A percentile compares a stretch with the other conserved stretches of the same genome.
phyloP scores from a whole-genome alignment of 2,888 invertebrate genomes.

The Xestobium rufovillosum region DNA sequence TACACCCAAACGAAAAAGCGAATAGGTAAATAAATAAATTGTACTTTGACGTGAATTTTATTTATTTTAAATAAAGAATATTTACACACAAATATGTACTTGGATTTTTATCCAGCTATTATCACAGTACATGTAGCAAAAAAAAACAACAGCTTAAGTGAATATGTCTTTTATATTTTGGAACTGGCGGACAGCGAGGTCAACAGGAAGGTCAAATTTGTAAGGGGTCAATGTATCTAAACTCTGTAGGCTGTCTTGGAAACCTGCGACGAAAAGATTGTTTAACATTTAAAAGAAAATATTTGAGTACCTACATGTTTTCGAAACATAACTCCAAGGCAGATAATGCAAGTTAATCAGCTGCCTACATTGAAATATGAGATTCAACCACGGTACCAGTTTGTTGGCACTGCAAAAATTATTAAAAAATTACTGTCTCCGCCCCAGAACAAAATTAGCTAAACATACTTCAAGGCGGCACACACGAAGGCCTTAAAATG shows the following conservation, averaged over 20 bases:
- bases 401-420: slow-evolving; percentile 70
- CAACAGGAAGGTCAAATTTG: slow-evolving; percentile 91
- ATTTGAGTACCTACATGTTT: slow-evolving; percentile 59
- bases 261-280: slow-evolving; percentile 55
- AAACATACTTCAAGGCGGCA: slow-evolving; percentile 84
- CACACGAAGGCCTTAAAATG: slow-evolving; percentile 98
- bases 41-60: too few relatives aligned
- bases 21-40: too few relatives aligned
- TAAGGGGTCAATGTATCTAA: slow-evolving; percentile 78
- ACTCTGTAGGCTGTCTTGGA: slow-evolving; percentile 89
- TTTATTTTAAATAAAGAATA: too few relatives aligned
- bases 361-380: slow-evolving; percentile 81
- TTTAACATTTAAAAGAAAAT: slow-evolving; percentile 2
- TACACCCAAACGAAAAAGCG: too few relatives aligned
- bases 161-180: slow-evolving; percentile 97
- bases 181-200: slow-evolving; percentile 93
- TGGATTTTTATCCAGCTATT: too few relatives aligned
- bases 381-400: slow-evolving; percentile 87
- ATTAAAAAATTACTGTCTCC: slow-evolving; percentile 16
- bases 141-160: slow-evolving; percentile 48
- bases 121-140: slow-evolving; percentile 1
- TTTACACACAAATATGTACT: too few relatives aligned
- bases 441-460: slow-evolving; percentile 7
- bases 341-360: slow-evolving; percentile 73
- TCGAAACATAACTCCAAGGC: slow-evolving; percentile 90